These are phyloP conservation scores for Stratiomys singularior DNA, from an alignment of 2,888 invertebrate genomes.

Conservation along the genomic window DNA sequence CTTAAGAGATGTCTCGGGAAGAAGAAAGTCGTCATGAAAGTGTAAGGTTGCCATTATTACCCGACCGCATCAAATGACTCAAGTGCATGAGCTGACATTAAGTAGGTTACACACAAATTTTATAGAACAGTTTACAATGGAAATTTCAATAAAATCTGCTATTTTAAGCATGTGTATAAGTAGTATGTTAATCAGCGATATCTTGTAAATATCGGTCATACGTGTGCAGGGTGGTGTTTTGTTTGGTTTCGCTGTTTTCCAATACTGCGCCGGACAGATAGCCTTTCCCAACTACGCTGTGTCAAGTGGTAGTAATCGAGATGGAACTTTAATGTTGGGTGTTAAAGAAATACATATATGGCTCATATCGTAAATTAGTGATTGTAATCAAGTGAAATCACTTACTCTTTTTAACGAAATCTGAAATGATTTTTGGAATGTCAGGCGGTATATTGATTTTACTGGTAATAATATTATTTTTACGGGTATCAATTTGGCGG, in stretches of 20 bases:
- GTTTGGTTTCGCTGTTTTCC: not conserved
- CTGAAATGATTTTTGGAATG: constrained; percentile 12
- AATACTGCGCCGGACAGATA: not conserved
- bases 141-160: constrained; percentile 40
- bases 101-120: constrained; percentile 42
- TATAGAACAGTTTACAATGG: constrained; percentile 38
- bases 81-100: constrained; percentile 38
- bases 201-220: constrained; percentile 37
- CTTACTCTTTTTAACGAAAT: not conserved
- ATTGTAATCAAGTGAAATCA: constrained; percentile 31
- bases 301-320: not conserved
- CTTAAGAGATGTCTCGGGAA: not conserved
- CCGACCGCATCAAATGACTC: constrained; percentile 7
- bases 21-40: constrained; percentile 27
- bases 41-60: constrained; percentile 21
- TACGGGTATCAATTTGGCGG: not conserved
- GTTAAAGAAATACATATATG: constrained; percentile 15
- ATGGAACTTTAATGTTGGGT: constrained; percentile 23
- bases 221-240: not conserved
- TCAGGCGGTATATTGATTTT: not conserved
- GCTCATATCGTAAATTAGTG: constrained; percentile 25
- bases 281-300: constrained; percentile 17
- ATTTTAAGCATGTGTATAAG: constrained; percentile 32
- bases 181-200: constrained; percentile 34
- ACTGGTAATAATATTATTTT: not conserved